Percentiles rank a stretch among this genome's conserved stretches.
Evolutionary conservation across 2,797 vertebrate genomes (phyloP).

Genomic region (Setipinna tenuifilis): DNA sequence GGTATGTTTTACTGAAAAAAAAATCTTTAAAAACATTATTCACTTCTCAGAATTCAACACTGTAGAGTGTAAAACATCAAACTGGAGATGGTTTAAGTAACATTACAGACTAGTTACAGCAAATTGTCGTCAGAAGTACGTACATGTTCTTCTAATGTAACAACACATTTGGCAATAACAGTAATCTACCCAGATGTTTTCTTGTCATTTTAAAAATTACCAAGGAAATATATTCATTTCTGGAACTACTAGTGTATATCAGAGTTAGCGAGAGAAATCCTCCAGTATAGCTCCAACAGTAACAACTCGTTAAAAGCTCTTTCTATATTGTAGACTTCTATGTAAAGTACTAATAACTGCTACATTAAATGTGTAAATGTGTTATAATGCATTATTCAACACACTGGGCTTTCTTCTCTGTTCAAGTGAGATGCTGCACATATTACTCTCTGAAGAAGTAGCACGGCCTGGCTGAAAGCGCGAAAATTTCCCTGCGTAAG

Average conservation of each 20-base stretch:
- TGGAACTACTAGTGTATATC: slow-evolving; percentile 52
- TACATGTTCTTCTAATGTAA: slow-evolving; percentile 48
- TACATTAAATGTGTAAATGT: slow-evolving; percentile 50
- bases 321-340: slow-evolving; percentile 32
- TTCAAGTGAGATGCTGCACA: slow-evolving; percentile 54
- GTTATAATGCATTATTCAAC: slow-evolving; percentile 45
- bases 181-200: slow-evolving; percentile 54
- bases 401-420: slow-evolving; percentile 49
- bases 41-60: slow-evolving; percentile 59
- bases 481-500: slow-evolving; percentile 52
- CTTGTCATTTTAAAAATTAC: slow-evolving; percentile 64
- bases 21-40: slow-evolving; percentile 63
- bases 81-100: slow-evolving; percentile 49
- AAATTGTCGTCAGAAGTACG: slow-evolving; percentile 52
- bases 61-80: slow-evolving; percentile 59
- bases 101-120: slow-evolving; percentile 49
- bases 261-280: slow-evolving; percentile 1
- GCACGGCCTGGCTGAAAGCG: slow-evolving; percentile 41
- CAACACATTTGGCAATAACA: slow-evolving; percentile 58
- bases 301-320: slow-evolving; percentile 47
- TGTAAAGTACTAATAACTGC: slow-evolving; percentile 45
- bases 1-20: slow-evolving; percentile 66
- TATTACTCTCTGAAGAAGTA: background rate
- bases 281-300: slow-evolving; percentile 37
- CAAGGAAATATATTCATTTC: slow-evolving; percentile 55